Evolutionary conservation across 64 coral and sea anemone species (phyloP).

Genomic region (Montipora cactus): DNA sequence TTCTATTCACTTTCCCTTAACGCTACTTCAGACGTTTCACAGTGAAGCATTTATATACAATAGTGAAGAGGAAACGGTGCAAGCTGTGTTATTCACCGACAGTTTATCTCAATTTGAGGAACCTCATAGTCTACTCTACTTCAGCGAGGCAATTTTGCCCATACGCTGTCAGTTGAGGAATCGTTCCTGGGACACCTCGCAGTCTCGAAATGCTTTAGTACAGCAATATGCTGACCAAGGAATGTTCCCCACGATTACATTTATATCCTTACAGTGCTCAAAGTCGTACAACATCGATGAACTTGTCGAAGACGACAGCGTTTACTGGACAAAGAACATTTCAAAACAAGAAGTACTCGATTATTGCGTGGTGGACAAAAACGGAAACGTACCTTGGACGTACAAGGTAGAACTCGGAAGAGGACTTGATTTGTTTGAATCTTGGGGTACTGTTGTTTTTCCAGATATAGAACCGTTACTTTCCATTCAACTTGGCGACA

Average conservation of each 20-base stretch:
- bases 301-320: constrained; percentile 25
- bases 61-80: neutral
- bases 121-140: constrained; percentile 33
- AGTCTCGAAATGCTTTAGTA: constrained; percentile 54
- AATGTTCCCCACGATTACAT: constrained; percentile 50
- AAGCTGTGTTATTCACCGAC: constrained; percentile 40
- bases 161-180: constrained; percentile 66
- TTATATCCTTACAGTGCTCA: constrained; percentile 37
- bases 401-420: constrained; percentile 51
- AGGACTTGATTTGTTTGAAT: constrained; percentile 64
- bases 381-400: constrained; percentile 6
- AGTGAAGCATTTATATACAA: constrained; percentile 16
- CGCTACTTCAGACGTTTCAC: neutral
- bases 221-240: constrained; percentile 51
- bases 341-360: constrained; percentile 42
- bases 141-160: neutral
- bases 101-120: constrained; percentile 11
- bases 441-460: constrained; percentile 53
- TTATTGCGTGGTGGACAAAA: neutral
- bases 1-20: neutral
- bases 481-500: constrained; percentile 48
- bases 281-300: constrained; percentile 52
- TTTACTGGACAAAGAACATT: constrained; percentile 58
- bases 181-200: constrained; percentile 49
- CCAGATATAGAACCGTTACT: constrained; percentile 65